phyloP scores from a whole-genome alignment of 2,888 invertebrate species.

The Diplolepis rosae region DNA sequence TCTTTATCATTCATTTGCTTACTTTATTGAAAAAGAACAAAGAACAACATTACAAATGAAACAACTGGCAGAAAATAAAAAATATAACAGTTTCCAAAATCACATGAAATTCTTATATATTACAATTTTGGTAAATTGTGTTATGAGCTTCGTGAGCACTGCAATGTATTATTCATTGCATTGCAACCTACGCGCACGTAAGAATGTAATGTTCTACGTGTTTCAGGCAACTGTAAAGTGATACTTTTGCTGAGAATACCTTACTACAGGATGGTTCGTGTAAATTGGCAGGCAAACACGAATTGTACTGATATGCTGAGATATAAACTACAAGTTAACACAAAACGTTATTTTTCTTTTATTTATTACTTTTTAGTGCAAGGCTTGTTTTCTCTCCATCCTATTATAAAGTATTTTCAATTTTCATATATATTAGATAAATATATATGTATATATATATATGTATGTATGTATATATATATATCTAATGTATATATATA shows the following conservation, averaged over 20 bases:
- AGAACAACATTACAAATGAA: constrained; percentile 73
- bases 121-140: constrained; percentile 67
- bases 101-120: constrained; percentile 72
- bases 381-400: constrained; percentile 51
- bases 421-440: constrained; percentile 40
- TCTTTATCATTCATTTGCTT: constrained; percentile 56
- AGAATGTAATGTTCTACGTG: constrained; percentile 64
- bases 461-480: constrained; percentile 33
- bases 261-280: constrained; percentile 63
- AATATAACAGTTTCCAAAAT: constrained; percentile 74
- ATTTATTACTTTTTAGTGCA: constrained; percentile 6
- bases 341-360: too few species aligned
- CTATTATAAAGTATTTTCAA: constrained; percentile 69
- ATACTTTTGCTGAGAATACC: constrained; percentile 63
- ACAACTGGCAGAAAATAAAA: constrained; percentile 73
- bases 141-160: constrained; percentile 73
- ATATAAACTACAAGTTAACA: constrained; percentile 40
- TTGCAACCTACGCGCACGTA: constrained; percentile 70
- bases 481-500: too few species aligned
- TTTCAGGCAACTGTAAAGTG: constrained; percentile 59
- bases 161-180: constrained; percentile 70
- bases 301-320: constrained; percentile 65
- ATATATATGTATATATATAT: constrained; percentile 27
- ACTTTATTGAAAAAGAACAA: constrained; percentile 74
- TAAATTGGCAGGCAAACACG: constrained; percentile 65